These are phyloP conservation scores for Bellardia bayeri DNA, from an alignment of 2,888 invertebrate genomes.

Conservation along the genomic window DNA sequence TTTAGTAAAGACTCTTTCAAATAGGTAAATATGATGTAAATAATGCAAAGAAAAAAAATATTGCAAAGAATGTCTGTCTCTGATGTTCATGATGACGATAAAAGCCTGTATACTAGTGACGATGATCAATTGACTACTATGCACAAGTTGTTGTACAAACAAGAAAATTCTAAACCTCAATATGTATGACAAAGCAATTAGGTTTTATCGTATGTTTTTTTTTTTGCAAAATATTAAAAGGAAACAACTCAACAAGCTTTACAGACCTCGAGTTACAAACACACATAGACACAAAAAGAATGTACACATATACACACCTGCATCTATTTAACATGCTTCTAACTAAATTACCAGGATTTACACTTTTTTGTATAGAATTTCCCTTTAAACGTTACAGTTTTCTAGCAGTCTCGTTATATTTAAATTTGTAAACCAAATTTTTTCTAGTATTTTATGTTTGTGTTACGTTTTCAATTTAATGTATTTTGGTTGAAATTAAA, in stretches of 20 bases:
- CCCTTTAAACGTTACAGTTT: too few species aligned
- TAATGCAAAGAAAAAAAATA: slow-evolving; percentile 26
- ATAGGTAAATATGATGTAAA: slow-evolving; percentile 25
- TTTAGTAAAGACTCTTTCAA: background rate
- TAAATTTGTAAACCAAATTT: too few species aligned
- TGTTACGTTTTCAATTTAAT: too few species aligned
- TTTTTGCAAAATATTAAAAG: slow-evolving; percentile 12
- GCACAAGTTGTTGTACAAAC: background rate
- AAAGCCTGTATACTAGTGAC: background rate
- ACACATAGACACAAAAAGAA: background rate
- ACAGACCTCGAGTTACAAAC: background rate
- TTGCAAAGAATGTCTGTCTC: background rate
- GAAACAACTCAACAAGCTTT: slow-evolving; percentile 28
- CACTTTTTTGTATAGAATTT: too few species aligned
- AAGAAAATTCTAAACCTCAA: background rate
- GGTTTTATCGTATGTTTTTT: background rate
- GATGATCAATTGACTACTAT: slow-evolving; percentile 47
- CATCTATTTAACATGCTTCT: too few species aligned
- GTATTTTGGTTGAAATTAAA: too few species aligned
- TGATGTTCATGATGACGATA: background rate
- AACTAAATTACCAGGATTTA: too few species aligned
- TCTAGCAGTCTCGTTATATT: too few species aligned
- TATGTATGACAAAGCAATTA: background rate
- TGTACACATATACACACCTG: too few species aligned
- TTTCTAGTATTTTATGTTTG: too few species aligned